phyloP scores from a whole-genome alignment of 2,113 vertebrate genomes.

The Tetraodon nigroviridis region DNA sequence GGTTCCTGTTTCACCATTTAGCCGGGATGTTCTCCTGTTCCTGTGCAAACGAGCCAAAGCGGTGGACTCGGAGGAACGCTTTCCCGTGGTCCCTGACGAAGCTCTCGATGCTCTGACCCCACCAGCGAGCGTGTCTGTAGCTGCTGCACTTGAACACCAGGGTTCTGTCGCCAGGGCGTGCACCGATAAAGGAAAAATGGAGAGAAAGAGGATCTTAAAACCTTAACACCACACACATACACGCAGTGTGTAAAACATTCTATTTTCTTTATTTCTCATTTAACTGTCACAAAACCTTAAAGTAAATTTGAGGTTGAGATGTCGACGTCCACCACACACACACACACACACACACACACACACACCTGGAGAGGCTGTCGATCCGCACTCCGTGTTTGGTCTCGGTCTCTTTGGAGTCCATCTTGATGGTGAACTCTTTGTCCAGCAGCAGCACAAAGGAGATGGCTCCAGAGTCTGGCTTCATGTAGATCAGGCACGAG shows the following conservation, averaged over 20 bases:
- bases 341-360: background rate
- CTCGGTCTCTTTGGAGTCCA: conserved; percentile 92
- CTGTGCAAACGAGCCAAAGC: conserved; percentile 89
- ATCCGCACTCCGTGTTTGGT: conserved; percentile 90
- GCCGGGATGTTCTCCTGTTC: conserved; percentile 80
- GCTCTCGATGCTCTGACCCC: conserved; percentile 91
- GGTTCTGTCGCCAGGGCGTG: conserved; percentile 68
- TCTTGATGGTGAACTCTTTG: conserved; percentile 91
- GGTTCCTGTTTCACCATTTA: conserved; percentile 80
- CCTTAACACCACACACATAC: no score
- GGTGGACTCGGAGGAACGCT: conserved; percentile 85
- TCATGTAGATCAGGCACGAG: conserved; percentile 93
- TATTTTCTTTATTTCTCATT: no score
- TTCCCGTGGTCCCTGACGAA: conserved; percentile 83
- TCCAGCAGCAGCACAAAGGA: conserved; percentile 91
- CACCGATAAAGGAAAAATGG: background rate
- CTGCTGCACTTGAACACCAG: conserved; percentile 95
- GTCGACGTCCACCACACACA: background rate
- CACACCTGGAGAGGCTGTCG: conserved; percentile 84
- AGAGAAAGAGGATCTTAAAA: no score
- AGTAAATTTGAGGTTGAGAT: background rate
- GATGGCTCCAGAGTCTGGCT: conserved; percentile 87
- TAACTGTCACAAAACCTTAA: no score
- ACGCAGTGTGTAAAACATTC: no score
- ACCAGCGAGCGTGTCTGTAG: conserved; percentile 94